Evolutionary conservation across 2,888 invertebrate species (phyloP), one percentile per base, ranked within the genome.

Genomic region (Neria commutata): DNA sequence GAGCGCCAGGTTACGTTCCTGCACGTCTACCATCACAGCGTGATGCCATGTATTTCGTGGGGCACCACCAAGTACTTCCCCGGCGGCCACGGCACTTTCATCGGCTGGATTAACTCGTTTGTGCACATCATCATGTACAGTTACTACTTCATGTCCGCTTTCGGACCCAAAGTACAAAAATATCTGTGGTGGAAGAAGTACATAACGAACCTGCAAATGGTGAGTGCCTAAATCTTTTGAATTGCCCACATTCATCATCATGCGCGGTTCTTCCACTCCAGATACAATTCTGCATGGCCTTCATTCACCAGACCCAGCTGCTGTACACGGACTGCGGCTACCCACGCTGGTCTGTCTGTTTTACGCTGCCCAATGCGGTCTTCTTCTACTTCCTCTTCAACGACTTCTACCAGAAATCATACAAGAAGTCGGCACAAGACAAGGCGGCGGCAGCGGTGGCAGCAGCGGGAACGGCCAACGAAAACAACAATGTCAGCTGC

Each of bases 71-170:
- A 94, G 81, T 96, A 92, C 78, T 91, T 87, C 75, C 87, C 88
- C 57, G 94, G 94, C 53, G 94, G 94, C 0, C 96, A 97, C 80
- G 94, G 94, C 24, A 94, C 95, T 2, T 90, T 94, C 74, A 93
- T 94, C 69, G 82, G 82, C 56, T 70, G 92, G 62, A 89, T 96
- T 68, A 97, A 97, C 83, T 92, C 95, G 2, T 95, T 95, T 72
- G 95, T 97, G 17, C 97, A 97, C 77, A 91, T 96, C 66, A 86
- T 97, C 67, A 97, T 97, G 96, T 97, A 97, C 80, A 85, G 89
- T 1, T 97, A 97, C 81, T 95, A 95, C 74, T 86, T 96, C 84
- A 78, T 96, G 57, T 90, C 97, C 0, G 95, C 95, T 0, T 84
- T 95, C 76, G 92, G 96, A 25, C 96, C 95, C 0, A 86, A 89